These are phyloP conservation scores for Willisornis vidua DNA, from an alignment of 2,113 vertebrate genomes.

Conservation along the genomic window DNA sequence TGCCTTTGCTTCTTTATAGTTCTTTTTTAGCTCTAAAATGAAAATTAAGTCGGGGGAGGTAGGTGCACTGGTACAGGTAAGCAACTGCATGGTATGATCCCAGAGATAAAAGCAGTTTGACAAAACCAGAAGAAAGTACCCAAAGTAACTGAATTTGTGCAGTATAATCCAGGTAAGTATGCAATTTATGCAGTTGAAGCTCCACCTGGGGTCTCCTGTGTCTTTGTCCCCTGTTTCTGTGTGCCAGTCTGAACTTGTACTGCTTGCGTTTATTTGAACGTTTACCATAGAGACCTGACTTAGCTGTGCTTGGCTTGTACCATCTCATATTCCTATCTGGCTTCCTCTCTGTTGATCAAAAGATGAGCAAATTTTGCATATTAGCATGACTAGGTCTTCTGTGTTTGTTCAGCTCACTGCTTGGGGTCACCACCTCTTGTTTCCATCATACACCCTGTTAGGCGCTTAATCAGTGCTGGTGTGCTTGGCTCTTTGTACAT, in stretches of 20 bases:
- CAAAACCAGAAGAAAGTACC: neutral
- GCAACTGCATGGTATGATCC: neutral
- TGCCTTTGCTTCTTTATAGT: neutral
- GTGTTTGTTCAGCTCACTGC: neutral
- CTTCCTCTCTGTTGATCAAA: neutral
- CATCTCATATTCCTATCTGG: accelerated
- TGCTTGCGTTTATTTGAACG: neutral
- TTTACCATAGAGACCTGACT: neutral
- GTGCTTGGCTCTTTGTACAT: neutral
- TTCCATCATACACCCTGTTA: neutral
- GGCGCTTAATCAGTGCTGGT: neutral
- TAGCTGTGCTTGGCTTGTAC: neutral
- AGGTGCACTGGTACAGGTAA: neutral
- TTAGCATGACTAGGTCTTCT: neutral
- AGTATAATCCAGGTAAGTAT: neutral
- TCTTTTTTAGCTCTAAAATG: neutral
- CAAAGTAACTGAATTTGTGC: neutral
- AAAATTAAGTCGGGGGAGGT: neutral
- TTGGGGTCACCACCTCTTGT: neutral
- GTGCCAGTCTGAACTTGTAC: neutral
- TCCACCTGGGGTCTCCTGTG: accelerated
- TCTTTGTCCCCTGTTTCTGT: neutral
- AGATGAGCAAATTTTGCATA: neutral
- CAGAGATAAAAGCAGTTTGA: neutral
- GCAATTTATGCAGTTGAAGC: neutral